Evolutionary conservation across 2,888 invertebrate species (phyloP), one percentile per base, ranked within the genome.

Genomic region (Eupeodes luniger): DNA sequence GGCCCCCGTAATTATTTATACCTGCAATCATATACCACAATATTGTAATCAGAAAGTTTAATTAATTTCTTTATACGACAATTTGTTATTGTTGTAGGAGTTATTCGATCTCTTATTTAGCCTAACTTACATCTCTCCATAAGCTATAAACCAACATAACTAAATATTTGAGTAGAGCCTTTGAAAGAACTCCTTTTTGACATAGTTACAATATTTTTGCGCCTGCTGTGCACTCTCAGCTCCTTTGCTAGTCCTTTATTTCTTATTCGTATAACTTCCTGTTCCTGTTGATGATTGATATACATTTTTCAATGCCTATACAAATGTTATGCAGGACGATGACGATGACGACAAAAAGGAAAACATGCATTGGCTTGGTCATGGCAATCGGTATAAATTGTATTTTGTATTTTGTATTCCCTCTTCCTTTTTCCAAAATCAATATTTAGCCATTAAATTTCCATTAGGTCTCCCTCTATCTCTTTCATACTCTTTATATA

Each of bases 361-460:
- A 14, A 62, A 19, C 64, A 64, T 64, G 81, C 66, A 53, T 49
- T 51, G 40, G 40, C 40, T 40, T 1, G 61, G 75, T 40, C 27
- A 55, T 40, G 61, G 75, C 51, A n/a, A 55, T 74, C 78, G 74
- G 74, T 64, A 57, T 70, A 86, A 82, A 75, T 78, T 86, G 76
- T 75, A 76, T 74, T 86, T 78, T 86, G 76, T 75, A 76, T 74
- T 86, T 69, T 64, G 34, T 76, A 59, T 76, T 74, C 78, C 47
- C 72, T 27, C 27, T 79, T 79, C 27, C 14, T 69, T 44, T 74
- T 83, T 76, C 62, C 57, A 83, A 83, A 86, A 86, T 86, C 86
- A 86, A 86, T 86, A 86, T 83, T 83, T 83, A 69, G 79, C 78
- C 70, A 86, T 86, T 83, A 86, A 83, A 75, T 64, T 79, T 70